Evolutionary conservation across 2,113 vertebrate genomes (phyloP).

Genomic region (Pipra filicauda): DNA sequence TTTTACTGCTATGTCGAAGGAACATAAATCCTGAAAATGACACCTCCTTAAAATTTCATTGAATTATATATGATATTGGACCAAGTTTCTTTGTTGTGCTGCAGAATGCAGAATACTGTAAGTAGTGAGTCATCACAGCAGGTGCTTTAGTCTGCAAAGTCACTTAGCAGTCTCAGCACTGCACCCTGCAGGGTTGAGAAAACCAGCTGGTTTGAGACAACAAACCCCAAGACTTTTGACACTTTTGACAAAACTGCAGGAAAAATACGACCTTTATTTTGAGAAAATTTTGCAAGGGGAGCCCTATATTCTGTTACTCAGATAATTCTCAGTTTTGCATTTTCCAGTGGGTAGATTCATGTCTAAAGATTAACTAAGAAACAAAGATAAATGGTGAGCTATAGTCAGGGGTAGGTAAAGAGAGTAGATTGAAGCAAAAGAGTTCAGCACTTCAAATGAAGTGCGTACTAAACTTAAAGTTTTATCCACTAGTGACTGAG

Average conservation of each 20-base stretch:
- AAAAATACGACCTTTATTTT: not conserved
- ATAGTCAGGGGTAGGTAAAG: not conserved
- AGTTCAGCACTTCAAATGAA: not conserved
- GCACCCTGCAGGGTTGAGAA: not conserved
- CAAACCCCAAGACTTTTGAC: not conserved
- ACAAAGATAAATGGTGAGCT: not conserved
- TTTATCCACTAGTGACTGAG: not conserved
- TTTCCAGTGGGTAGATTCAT: not conserved
- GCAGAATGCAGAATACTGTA: not conserved
- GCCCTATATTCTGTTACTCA: not conserved
- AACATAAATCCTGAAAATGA: not conserved
- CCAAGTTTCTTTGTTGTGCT: not conserved
- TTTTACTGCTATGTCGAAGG: conserved; percentile 8
- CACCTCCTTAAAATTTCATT: not conserved
- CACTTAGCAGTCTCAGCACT: not conserved
- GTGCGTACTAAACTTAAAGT: not conserved
- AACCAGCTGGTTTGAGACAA: not conserved
- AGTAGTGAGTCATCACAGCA: conserved; percentile 14
- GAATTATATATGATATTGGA: not conserved
- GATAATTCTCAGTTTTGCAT: not conserved
- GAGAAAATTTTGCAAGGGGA: not conserved
- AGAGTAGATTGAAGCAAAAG: not conserved
- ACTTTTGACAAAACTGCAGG: not conserved
- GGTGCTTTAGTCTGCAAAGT: not conserved
- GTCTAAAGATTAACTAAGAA: not conserved